Base-by-base conservation (phyloP, 2,888 invertebrate genomes). In the Phaedon cochleariae region DNA sequence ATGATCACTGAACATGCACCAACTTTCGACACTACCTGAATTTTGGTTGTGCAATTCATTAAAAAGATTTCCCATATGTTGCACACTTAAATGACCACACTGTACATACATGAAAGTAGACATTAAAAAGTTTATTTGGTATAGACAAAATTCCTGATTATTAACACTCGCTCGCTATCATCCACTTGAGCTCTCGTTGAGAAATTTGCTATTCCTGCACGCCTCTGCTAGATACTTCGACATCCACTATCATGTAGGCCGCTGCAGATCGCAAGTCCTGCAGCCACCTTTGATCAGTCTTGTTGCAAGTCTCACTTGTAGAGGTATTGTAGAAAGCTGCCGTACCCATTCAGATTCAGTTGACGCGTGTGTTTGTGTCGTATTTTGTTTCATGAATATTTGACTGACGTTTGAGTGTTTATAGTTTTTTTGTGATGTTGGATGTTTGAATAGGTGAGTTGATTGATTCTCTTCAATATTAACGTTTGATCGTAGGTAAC, bases 251-350 rank as follows among this genome's bases (percentile, higher is more conserved):
- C 76, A 78, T 77, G 77, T 77, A 76, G 78, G 77, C 75, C 76
- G 77, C 71, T 73, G 74, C 74, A 73, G 74, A 76, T 74, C 73
- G 76, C 72, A 73, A 72, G 71, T 74, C 74, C 67, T 65, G 72
- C 72, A 74, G 73, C 74, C 74, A 72, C 77, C 75, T 78, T 64
- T 53, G 75, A 77, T 78, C 75, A 79, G 79, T 79, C 76, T 76
- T 75, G 77, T 76, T 74, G 76, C 76, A 76, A 77, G 70, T 74
- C 73, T 77, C 79, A 77, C 76, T 75, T 79, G 77, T 60, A 41
- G 74, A 73, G 76, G 76, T 76, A 74, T 66, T 63, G 46, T 59
- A 67, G 63, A 51, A 60, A 55, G 62, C 51, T 26, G 71, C 64
- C 62, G 65, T 52, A 71, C 68, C 71, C 53, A 57, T 60, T 46